Evolutionary conservation across 2,113 vertebrate species (phyloP).

Genomic region (Lampris incognitus): DNA sequence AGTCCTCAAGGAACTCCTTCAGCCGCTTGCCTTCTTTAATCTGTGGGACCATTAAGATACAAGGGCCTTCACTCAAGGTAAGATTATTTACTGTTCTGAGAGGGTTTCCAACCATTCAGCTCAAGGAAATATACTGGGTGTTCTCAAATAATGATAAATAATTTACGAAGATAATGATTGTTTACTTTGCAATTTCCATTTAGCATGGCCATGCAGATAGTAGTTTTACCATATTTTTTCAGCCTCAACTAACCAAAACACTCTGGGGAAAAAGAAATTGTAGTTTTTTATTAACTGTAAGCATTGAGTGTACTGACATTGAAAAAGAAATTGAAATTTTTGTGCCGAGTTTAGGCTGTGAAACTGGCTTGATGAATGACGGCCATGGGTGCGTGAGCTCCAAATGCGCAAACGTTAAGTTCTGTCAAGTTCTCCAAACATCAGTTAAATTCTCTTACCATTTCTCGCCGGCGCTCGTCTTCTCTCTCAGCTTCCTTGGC

Average conservation of each 20-base stretch:
- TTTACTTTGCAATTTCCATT: not conserved
- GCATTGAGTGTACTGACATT: too few relatives aligned
- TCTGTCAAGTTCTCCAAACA: not conserved
- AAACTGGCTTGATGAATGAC: not conserved
- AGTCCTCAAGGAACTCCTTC: slow-evolving; percentile 99
- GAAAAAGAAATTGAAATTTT: too few relatives aligned
- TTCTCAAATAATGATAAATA: too few relatives aligned
- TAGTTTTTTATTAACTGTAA: too few relatives aligned
- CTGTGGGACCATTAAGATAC: slow-evolving; percentile 71
- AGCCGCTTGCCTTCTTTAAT: slow-evolving; percentile 96
- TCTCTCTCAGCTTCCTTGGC: slow-evolving; percentile 95
- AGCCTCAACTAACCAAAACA: not conserved
- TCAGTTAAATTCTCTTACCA: slow-evolving; percentile 75
- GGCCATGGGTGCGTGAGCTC: not conserved
- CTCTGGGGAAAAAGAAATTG: too few relatives aligned
- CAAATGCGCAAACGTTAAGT: slow-evolving; percentile 3
- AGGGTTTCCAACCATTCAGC: not conserved
- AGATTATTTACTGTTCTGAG: not conserved
- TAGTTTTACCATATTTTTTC: not conserved
- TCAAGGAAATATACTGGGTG: too few relatives aligned
- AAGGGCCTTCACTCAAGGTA: not conserved
- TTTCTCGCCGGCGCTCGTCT: slow-evolving; percentile 94
- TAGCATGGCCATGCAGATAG: not conserved
- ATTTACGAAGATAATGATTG: too few relatives aligned
- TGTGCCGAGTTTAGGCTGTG: too few relatives aligned